These are phyloP conservation scores for Lordiphosa andalusiaca DNA, from an alignment of 2,888 invertebrate species.

Conservation along the genomic window DNA sequence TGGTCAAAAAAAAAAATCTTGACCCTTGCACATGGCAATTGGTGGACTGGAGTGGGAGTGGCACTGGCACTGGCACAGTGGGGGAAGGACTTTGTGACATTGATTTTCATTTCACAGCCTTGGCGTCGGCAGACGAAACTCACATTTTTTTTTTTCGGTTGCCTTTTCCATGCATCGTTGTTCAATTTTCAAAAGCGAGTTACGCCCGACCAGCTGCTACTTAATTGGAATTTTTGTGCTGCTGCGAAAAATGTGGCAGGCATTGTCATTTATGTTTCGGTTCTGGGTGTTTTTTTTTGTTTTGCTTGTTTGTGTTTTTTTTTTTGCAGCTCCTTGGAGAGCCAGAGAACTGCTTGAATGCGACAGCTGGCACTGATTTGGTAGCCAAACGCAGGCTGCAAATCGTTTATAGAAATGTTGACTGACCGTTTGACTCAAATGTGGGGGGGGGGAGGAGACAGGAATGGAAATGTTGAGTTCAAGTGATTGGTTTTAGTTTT, in stretches of 20 bases:
- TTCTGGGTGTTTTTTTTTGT: neutral
- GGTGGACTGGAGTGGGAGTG: neutral
- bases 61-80: slow-evolving; percentile 18
- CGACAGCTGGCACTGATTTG: slow-evolving; percentile 8
- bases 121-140: slow-evolving; percentile 7
- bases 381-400: neutral
- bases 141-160: slow-evolving; percentile 36
- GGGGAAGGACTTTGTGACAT: slow-evolving; percentile 45
- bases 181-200: slow-evolving; percentile 60
- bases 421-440: slow-evolving; percentile 1
- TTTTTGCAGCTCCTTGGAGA: neutral
- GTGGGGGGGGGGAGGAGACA: neutral
- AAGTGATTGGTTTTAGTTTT: too few species aligned
- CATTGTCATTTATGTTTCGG: slow-evolving; percentile 34
- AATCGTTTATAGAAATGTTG: slow-evolving; percentile 13
- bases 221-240: slow-evolving; percentile 66
- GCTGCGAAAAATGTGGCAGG: slow-evolving; percentile 57
- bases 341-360: neutral
- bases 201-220: slow-evolving; percentile 62
- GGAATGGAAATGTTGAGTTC: slow-evolving; percentile 1
- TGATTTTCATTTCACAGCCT: slow-evolving; percentile 56
- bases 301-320: neutral
- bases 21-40: slow-evolving; percentile 32
- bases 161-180: slow-evolving; percentile 33
- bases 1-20: slow-evolving; percentile 30